A percentile compares a stretch with the other conserved stretches of the same genome.
These are phyloP conservation scores for Vulpes lagopus DNA, from an alignment of 2,113 vertebrate genomes.

Conservation along the genomic window DNA sequence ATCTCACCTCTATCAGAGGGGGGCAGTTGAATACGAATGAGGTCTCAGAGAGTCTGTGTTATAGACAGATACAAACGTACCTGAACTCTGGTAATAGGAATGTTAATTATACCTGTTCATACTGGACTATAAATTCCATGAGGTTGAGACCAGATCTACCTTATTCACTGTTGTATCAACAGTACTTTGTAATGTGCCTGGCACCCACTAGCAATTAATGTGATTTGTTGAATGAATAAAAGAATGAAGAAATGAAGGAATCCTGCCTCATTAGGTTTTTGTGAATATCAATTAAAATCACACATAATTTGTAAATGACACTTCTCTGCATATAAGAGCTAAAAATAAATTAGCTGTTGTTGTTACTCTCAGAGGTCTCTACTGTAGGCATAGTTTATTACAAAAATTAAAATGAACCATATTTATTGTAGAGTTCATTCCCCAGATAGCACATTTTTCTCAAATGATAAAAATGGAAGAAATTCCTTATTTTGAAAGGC, in stretches of 20 bases:
- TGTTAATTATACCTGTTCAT: background rate
- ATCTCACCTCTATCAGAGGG: background rate
- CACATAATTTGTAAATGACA: slow-evolving; percentile 3
- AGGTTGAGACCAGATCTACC: background rate
- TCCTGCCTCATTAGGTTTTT: background rate
- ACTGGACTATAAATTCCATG: background rate
- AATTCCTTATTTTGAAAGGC: slow-evolving; percentile 56
- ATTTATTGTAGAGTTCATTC: slow-evolving; percentile 52
- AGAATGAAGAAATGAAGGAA: background rate
- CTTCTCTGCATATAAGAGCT: slow-evolving; percentile 43
- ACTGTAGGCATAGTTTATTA: slow-evolving; percentile 40
- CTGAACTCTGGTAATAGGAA: background rate
- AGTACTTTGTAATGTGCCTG: background rate
- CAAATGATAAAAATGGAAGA: slow-evolving; percentile 54
- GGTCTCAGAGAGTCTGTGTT: background rate
- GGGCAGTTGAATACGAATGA: background rate
- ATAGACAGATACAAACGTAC: background rate
- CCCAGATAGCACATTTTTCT: slow-evolving; percentile 33
- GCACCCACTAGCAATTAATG: background rate
- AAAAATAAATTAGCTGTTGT: slow-evolving; percentile 21
- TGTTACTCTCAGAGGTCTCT: slow-evolving; percentile 26
- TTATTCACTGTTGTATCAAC: background rate
- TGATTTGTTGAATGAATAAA: background rate
- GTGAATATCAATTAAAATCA: slow-evolving; percentile 8
- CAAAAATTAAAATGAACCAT: slow-evolving; percentile 51